These are phyloP conservation scores for Sinotaia quadrata DNA, from an alignment of 2,888 invertebrate species.

Conservation along the genomic window DNA sequence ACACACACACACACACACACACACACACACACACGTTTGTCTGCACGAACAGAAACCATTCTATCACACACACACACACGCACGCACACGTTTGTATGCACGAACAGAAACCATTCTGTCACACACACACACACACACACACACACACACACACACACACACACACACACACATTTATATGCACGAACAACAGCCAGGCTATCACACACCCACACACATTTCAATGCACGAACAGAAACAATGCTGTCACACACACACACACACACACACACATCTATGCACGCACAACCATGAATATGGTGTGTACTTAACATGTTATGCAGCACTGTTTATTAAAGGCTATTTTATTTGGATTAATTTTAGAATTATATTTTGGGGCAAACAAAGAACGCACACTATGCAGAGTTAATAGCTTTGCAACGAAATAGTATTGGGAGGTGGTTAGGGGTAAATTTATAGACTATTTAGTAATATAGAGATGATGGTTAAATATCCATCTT, in stretches of 20 bases:
- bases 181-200: neutral
- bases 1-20: constrained; percentile 15
- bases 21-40: constrained; percentile 3
- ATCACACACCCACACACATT: neutral
- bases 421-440: too few relatives aligned
- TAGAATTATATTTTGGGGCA: too few relatives aligned
- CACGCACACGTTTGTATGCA: neutral
- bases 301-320: too few relatives aligned
- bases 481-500: too few relatives aligned
- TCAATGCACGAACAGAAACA: neutral
- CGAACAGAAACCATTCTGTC: neutral
- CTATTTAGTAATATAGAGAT: too few relatives aligned
- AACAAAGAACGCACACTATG: too few relatives aligned
- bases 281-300: too few relatives aligned
- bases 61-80: neutral
- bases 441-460: too few relatives aligned
- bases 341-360: too few relatives aligned
- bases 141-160: constrained; percentile 3
- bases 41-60: neutral
- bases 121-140: neutral
- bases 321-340: too few relatives aligned
- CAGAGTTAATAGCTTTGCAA: too few relatives aligned
- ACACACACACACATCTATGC: neutral
- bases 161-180: neutral
- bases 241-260: neutral